A percentile compares a stretch with the other conserved stretches of the same genome.
Conservation (phyloP, 2,797 vertebrate genomes). For the Cossypha heuglini region DNA sequence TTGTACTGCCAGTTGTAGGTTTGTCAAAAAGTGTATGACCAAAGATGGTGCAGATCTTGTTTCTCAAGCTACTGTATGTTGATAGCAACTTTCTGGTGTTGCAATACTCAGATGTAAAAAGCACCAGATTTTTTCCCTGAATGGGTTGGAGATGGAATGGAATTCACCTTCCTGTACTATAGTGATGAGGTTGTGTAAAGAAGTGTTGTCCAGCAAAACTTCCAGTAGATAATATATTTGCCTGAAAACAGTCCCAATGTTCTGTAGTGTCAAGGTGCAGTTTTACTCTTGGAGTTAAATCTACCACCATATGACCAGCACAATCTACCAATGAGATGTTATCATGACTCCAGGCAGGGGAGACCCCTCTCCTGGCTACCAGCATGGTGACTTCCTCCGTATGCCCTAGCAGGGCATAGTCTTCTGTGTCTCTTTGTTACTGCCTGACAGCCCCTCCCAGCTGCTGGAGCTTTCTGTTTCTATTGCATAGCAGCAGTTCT, state of each 20-base stretch:
- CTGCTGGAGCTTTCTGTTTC: conserved; percentile 44
- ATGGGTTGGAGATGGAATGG: neutral
- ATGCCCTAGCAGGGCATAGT: conserved; percentile 33
- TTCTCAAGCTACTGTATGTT: neutral
- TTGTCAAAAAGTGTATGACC: neutral
- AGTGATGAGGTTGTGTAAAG: neutral
- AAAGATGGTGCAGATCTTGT: neutral
- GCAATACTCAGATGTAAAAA: neutral
- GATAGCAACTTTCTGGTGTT: neutral
- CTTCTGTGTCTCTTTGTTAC: conserved; percentile 53
- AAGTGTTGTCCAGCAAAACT: neutral
- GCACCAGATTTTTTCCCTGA: neutral
- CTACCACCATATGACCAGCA: neutral
- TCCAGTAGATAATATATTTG: neutral
- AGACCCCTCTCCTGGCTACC: conserved; percentile 16
- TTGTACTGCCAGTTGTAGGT: neutral
- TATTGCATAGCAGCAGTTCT: conserved; percentile 59
- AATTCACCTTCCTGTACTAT: neutral
- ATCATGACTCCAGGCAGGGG: neutral
- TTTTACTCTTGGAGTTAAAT: neutral
- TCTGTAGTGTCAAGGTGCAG: neutral
- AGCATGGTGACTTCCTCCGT: conserved; percentile 2
- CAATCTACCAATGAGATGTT: neutral
- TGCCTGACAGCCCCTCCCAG: conserved; percentile 43
- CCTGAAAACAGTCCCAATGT: neutral